Conservation (phyloP, 2,113 vertebrate genomes). For the Tylochromis polylepis region DNA sequence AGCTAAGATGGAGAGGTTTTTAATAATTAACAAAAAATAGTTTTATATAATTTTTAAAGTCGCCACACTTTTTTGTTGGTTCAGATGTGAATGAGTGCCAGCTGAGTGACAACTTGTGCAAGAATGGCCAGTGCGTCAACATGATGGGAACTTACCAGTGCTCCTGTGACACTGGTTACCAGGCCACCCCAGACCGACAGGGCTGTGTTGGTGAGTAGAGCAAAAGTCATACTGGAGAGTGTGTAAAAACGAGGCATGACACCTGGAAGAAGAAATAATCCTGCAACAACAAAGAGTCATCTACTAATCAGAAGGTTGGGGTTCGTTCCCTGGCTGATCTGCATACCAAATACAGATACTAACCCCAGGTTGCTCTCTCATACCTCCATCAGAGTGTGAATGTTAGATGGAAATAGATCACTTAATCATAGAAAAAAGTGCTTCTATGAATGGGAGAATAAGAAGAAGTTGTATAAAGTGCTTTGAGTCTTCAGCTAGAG, state of each 20-base stretch:
- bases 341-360: background rate
- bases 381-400: no score
- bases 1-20: background rate
- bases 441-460: background rate
- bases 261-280: background rate
- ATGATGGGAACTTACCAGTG: conserved; percentile 89
- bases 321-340: background rate
- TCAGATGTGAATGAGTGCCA: conserved; percentile 90
- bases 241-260: background rate
- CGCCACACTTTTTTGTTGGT: background rate
- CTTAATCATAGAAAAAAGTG: no score
- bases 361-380: no score
- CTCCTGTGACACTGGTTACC: conserved; percentile 85
- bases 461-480: background rate
- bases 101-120: conserved; percentile 85
- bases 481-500: background rate
- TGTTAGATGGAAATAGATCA: no score
- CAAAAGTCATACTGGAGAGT: background rate
- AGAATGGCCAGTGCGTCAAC: conserved; percentile 84
- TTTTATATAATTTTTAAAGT: background rate
- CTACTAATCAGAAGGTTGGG: background rate
- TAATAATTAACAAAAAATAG: background rate
- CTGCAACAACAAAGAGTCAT: background rate
- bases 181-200: conserved; percentile 79
- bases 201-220: conserved; percentile 84